Percentiles rank a stretch among this genome's conserved stretches.
phyloP scores from a whole-genome alignment of 2,888 invertebrate genomes.

The Alentia gelatinosa region DNA sequence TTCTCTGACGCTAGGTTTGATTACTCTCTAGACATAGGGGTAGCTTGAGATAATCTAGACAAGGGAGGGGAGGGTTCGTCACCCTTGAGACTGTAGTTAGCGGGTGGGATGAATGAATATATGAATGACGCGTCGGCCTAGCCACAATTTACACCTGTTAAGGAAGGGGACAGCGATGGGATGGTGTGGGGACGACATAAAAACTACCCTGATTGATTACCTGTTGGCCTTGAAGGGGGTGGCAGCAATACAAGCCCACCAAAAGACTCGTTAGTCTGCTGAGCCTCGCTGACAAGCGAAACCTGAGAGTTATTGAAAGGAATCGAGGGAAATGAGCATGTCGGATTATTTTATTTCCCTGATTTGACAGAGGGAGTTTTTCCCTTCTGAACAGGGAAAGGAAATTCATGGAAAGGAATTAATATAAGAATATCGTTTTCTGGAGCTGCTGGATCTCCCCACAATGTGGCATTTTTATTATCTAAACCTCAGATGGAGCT shows the following conservation, averaged over 20 bases:
- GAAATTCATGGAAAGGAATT: neutral
- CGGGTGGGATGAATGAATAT: too few relatives aligned
- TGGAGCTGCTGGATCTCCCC: neutral
- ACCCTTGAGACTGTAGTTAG: too few relatives aligned
- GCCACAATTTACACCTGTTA: too few relatives aligned
- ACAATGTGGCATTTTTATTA: too few relatives aligned
- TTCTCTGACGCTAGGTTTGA: too few relatives aligned
- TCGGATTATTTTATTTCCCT: neutral
- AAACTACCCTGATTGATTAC: neutral
- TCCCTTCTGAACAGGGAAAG: neutral
- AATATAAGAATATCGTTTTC: neutral
- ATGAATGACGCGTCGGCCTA: too few relatives aligned
- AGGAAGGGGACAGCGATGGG: neutral
- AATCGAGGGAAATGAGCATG: constrained; percentile 17
- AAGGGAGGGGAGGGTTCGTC: too few relatives aligned
- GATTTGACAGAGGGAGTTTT: neutral
- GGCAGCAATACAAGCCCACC: neutral
- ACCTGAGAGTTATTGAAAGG: constrained; percentile 40
- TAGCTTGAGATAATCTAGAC: too few relatives aligned
- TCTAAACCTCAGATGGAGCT: too few relatives aligned
- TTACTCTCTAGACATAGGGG: too few relatives aligned
- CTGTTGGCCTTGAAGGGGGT: neutral
- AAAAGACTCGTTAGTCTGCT: neutral
- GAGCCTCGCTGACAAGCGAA: neutral
- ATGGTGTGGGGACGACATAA: neutral